Evolutionary conservation across 2,888 invertebrate genomes (phyloP).

Genomic region (Ichneumoninae sp.): DNA sequence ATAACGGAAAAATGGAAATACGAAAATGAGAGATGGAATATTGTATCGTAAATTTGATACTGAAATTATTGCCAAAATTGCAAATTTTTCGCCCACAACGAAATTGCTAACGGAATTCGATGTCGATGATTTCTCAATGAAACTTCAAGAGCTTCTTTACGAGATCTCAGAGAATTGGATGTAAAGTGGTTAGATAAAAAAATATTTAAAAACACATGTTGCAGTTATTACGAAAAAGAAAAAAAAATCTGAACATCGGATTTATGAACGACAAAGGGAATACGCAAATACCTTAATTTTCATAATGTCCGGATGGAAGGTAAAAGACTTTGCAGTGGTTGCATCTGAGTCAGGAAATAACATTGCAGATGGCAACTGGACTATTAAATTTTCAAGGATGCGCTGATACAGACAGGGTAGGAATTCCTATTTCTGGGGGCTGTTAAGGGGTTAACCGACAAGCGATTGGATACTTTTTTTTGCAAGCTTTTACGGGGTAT

Average conservation of each 20-base stretch:
- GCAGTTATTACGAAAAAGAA: not conserved
- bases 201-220: not conserved
- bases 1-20: too few relatives aligned
- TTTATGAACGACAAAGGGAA: not conserved
- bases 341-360: not conserved
- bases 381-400: not conserved
- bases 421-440: not conserved
- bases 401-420: not conserved
- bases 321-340: not conserved
- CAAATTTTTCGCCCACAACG: too few relatives aligned
- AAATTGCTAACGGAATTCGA: not conserved
- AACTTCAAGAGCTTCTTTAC: not conserved
- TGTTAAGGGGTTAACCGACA: not conserved
- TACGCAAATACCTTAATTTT: not conserved
- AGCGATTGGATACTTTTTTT: not conserved
- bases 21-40: too few relatives aligned
- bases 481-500: not conserved
- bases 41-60: not conserved
- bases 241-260: not conserved
- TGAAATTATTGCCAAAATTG: not conserved
- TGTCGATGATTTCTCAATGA: not conserved
- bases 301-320: not conserved
- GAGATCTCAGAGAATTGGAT: not conserved
- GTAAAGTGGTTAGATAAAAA: not conserved
- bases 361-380: not conserved